Conservation (phyloP, 1,140 invertebrate genomes). For the Reticulitermes speratus region DNA sequence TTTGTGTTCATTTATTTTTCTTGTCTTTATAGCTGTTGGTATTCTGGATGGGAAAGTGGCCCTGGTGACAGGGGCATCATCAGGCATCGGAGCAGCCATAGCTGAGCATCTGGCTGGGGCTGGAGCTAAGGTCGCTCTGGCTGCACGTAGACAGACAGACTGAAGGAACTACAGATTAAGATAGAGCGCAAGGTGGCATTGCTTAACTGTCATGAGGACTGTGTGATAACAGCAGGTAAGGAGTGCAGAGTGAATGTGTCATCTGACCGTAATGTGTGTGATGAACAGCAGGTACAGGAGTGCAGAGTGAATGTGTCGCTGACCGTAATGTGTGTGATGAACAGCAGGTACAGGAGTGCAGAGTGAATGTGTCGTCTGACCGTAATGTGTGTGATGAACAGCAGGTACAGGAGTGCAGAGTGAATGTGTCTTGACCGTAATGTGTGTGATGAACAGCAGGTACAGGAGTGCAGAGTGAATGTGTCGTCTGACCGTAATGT, state of each 20-base stretch:
- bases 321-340: constrained; percentile 33
- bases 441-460: constrained; percentile 37
- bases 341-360: constrained; percentile 35
- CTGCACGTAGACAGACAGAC: constrained; percentile 37
- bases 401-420: constrained; percentile 36
- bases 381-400: constrained; percentile 34
- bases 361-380: neutral
- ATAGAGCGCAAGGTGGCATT: constrained; percentile 24
- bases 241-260: neutral
- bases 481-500: neutral
- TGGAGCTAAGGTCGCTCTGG: constrained; percentile 39
- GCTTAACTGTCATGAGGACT: constrained; percentile 38
- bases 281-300: constrained; percentile 36
- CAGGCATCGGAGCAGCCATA: constrained; percentile 41
- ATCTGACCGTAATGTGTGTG: neutral
- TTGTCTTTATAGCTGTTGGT: too few species aligned
- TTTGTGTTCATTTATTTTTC: too few species aligned
- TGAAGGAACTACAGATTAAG: constrained; percentile 33
- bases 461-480: constrained; percentile 25
- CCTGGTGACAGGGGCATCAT: constrained; percentile 40
- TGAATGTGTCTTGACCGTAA: neutral
- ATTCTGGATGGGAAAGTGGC: constrained; percentile 37
- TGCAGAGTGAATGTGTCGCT: neutral
- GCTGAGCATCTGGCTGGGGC: constrained; percentile 35
- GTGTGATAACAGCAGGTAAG: constrained; percentile 37